A percentile compares a stretch with the other conserved stretches of the same genome.
Conservation (phyloP, 2,797 vertebrate species). For the Darevskia mixta region DNA sequence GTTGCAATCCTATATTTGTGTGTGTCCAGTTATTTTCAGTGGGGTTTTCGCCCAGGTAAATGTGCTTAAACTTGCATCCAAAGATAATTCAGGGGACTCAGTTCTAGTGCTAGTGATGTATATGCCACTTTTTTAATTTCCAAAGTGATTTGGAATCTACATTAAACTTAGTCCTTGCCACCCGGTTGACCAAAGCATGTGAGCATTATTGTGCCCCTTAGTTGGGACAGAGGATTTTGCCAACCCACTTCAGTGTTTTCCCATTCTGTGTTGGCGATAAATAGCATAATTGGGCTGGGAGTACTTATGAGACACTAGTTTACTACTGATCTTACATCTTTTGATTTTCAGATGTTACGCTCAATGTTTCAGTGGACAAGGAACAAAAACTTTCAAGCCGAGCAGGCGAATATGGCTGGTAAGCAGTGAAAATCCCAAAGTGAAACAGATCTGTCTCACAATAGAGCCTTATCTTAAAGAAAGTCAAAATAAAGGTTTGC, state of each 20-base stretch:
- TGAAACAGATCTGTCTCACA: neutral
- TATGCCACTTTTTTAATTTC: neutral
- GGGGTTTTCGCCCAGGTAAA: no score
- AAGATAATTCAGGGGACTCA: neutral
- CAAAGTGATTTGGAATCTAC: neutral
- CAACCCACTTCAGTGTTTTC: neutral
- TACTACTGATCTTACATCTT: neutral
- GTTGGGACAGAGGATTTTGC: neutral
- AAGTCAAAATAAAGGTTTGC: neutral
- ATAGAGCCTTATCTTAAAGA: neutral
- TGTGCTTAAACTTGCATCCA: no score
- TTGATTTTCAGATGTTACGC: conserved; percentile 63
- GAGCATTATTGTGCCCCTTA: neutral
- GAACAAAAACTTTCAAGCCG: conserved; percentile 73
- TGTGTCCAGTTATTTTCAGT: no score
- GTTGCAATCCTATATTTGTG: no score
- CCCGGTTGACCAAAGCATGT: no score
- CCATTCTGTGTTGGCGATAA: neutral
- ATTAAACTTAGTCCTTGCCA: neutral
- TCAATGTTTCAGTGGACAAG: conserved; percentile 71
- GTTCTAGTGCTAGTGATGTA: neutral
- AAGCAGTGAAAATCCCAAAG: conserved; percentile 38
- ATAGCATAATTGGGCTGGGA: neutral
- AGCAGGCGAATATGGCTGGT: conserved; percentile 72
- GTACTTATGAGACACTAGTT: neutral